Conservation (phyloP, 2,113 vertebrate species). For the Theristicus caerulescens region DNA sequence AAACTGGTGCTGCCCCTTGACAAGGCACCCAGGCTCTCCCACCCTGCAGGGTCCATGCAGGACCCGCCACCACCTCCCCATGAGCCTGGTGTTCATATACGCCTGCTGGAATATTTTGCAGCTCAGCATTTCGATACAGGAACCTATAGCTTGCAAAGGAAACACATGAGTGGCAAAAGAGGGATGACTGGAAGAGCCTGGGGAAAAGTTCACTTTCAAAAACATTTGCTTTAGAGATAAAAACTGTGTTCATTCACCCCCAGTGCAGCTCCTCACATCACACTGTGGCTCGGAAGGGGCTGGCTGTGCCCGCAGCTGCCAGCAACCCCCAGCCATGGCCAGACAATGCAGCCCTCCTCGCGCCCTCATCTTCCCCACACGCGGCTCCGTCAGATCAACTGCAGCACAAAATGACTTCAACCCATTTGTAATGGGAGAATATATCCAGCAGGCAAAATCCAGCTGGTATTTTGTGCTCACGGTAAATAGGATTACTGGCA, state of each 20-base stretch:
- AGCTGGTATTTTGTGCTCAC: neutral
- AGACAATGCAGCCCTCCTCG: rapidly evolving
- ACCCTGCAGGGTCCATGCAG: neutral
- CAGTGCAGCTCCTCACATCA: neutral
- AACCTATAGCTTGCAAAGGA: neutral
- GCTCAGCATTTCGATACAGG: neutral
- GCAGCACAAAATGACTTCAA: neutral
- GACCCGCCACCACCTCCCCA: neutral
- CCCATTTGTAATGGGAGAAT: neutral
- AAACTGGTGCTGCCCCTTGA: neutral
- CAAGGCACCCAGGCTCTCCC: neutral
- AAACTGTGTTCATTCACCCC: rapidly evolving
- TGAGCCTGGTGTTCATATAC: rapidly evolving
- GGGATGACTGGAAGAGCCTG: neutral
- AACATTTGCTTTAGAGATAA: neutral
- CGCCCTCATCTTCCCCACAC: rapidly evolving
- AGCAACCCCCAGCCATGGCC: neutral
- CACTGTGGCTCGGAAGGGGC: neutral
- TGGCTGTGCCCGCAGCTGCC: neutral
- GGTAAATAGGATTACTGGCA: constrained; percentile 31
- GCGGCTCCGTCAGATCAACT: neutral
- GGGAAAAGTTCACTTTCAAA: neutral
- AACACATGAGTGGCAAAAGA: rapidly evolving
- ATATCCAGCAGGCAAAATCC: neutral
- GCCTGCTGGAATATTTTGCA: neutral